These are phyloP conservation scores for Camptogramma bilineatum DNA, from an alignment of 2,888 invertebrate species.

Conservation along the genomic window DNA sequence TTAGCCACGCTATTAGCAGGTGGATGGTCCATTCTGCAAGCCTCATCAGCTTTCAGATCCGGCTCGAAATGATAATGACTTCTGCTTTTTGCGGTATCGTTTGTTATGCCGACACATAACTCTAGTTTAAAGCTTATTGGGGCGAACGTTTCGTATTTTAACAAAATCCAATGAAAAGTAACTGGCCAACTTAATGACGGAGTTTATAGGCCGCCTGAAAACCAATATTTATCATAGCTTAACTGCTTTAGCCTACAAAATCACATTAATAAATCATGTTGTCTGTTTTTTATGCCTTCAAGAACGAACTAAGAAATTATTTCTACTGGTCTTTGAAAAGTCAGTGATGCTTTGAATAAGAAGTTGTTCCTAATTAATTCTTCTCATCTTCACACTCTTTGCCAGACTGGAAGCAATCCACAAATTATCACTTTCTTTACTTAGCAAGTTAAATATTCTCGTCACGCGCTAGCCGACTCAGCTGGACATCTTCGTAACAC, in stretches of 20 bases:
- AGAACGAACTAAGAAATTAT: background rate
- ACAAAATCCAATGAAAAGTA: background rate
- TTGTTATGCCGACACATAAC: constrained; percentile 49
- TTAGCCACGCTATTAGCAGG: constrained; percentile 47
- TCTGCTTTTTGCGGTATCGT: constrained; percentile 50
- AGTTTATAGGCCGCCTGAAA: too few relatives aligned
- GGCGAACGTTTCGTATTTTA: background rate
- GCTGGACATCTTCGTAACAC: constrained; percentile 69
- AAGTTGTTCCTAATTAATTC: background rate
- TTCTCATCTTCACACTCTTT: background rate
- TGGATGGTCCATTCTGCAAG: constrained; percentile 47
- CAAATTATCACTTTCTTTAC: constrained; percentile 20
- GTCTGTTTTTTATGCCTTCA: background rate
- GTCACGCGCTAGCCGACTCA: constrained; percentile 65
- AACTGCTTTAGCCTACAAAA: too few relatives aligned
- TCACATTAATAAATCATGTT: too few relatives aligned
- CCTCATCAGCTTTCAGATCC: constrained; percentile 63
- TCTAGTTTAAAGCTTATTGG: constrained; percentile 19
- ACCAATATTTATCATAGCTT: too few relatives aligned
- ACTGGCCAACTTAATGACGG: background rate
- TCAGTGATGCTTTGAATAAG: background rate
- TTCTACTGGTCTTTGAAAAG: background rate
- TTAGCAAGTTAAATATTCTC: constrained; percentile 45
- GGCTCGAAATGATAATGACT: constrained; percentile 64
- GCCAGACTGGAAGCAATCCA: constrained; percentile 6